phyloP scores from a whole-genome alignment of 2,113 vertebrate genomes.

The Gallinago media region DNA sequence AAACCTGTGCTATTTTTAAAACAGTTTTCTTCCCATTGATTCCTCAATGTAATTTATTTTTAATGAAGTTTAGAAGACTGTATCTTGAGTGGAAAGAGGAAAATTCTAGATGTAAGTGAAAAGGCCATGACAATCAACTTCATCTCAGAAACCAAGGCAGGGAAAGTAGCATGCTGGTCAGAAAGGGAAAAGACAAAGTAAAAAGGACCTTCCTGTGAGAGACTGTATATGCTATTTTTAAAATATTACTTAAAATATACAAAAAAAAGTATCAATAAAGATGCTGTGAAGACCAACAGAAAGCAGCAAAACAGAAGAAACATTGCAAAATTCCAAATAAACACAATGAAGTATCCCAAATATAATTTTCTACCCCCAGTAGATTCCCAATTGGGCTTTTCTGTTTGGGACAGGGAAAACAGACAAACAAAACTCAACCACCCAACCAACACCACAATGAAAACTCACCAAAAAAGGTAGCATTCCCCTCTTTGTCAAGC shows the following conservation, averaged over 20 bases:
- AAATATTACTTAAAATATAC: neutral
- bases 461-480: slow-evolving; percentile 90
- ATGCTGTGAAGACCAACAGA: neutral
- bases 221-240: fast-evolving
- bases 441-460: neutral
- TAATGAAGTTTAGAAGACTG: neutral
- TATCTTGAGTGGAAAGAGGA: neutral
- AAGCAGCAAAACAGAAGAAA: neutral
- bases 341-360: neutral
- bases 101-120: neutral
- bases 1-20: neutral
- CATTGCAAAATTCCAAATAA: neutral
- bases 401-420: neutral
- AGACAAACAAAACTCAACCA: neutral
- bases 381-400: neutral
- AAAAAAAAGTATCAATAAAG: neutral
- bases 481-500: slow-evolving; percentile 89
- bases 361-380: neutral
- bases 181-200: neutral
- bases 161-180: neutral
- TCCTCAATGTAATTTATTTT: neutral
- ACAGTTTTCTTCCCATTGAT: neutral
- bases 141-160: neutral
- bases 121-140: neutral
- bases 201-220: neutral